Conservation (phyloP, 2,797 vertebrate species). For the Cyprinella venusta region DNA sequence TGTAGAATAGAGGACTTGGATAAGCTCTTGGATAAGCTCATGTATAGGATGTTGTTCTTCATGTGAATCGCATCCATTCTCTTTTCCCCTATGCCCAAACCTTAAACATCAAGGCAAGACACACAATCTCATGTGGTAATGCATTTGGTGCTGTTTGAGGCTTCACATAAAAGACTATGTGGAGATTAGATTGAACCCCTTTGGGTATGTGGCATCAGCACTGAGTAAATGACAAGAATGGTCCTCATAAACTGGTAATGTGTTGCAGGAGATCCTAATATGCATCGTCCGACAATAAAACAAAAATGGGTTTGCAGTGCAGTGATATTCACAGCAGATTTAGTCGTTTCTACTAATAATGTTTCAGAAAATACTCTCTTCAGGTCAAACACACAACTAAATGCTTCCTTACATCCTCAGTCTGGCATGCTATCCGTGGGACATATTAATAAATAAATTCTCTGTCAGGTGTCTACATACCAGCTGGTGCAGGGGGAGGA, state of each 20-base stretch:
- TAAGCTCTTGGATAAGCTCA: slow-evolving; percentile 27
- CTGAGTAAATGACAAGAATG: slow-evolving; percentile 1
- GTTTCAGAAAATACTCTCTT: not conserved
- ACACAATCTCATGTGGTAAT: not conserved
- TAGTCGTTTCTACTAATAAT: slow-evolving; percentile 12
- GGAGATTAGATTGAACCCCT: slow-evolving; percentile 17
- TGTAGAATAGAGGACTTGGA: slow-evolving; percentile 19
- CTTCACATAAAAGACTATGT: slow-evolving; percentile 31
- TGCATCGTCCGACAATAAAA: not conserved
- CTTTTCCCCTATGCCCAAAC: slow-evolving; percentile 16
- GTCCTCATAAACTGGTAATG: slow-evolving; percentile 44
- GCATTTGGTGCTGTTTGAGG: slow-evolving; percentile 3
- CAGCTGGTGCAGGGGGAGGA: slow-evolving; percentile 69
- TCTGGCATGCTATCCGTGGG: not conserved
- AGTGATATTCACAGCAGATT: too few species aligned
- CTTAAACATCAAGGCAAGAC: slow-evolving; percentile 3
- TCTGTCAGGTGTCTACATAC: slow-evolving; percentile 74
- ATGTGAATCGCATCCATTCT: slow-evolving; percentile 18
- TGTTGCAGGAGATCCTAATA: slow-evolving; percentile 12
- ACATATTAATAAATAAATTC: slow-evolving; percentile 11
- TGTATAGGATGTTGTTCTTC: slow-evolving; percentile 17
- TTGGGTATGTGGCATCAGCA: slow-evolving; percentile 28
- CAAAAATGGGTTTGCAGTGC: slow-evolving; percentile 9
- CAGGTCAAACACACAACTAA: not conserved
- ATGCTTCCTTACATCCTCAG: not conserved